Percentiles rank a stretch among this genome's conserved stretches.
phyloP scores from a whole-genome alignment of 2,113 vertebrate species.

The Macrotus californicus region DNA sequence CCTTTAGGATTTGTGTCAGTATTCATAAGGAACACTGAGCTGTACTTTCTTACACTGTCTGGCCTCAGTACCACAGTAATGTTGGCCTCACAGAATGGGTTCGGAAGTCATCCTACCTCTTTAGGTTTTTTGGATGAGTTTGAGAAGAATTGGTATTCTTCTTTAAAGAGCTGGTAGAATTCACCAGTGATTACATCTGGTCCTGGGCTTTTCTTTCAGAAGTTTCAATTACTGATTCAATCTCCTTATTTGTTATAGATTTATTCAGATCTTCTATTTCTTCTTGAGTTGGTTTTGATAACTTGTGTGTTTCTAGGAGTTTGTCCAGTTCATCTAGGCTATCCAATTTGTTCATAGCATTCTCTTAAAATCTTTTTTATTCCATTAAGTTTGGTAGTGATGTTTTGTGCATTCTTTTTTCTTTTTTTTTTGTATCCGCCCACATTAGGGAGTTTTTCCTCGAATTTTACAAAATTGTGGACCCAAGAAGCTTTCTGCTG shows the following conservation, averaged over 20 bases:
- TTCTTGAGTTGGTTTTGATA: neutral
- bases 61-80: neutral
- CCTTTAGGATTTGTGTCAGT: neutral
- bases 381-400: neutral
- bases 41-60: neutral
- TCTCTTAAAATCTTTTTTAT: neutral
- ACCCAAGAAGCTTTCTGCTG: neutral
- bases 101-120: neutral
- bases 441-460: neutral
- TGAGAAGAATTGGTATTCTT: neutral
- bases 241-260: neutral
- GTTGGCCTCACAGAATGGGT: neutral
- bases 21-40: neutral
- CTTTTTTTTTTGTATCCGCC: neutral
- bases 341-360: neutral
- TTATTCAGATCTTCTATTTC: neutral
- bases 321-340: neutral
- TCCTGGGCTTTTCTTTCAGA: neutral
- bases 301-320: neutral
- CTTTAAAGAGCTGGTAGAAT: neutral
- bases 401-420: neutral
- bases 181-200: neutral
- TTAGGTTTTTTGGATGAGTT: neutral
- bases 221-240: neutral
- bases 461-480: neutral